Evolutionary conservation across 2,888 invertebrate genomes (phyloP), one percentile per base, ranked within the genome.

Genomic region (Serrognathus titanus): DNA sequence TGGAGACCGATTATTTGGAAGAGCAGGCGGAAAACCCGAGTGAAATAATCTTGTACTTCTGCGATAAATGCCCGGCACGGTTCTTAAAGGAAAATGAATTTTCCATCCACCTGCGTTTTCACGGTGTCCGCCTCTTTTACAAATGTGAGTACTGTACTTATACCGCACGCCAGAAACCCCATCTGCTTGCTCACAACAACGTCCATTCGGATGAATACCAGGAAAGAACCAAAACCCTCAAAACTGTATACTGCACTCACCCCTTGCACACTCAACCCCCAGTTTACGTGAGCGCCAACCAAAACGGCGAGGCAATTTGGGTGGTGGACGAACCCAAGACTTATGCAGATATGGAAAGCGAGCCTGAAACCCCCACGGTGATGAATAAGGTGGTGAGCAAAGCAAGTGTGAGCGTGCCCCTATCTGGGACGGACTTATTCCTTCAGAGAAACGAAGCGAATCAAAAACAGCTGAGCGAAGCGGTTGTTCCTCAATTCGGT

Each of bases 191-290:
- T 0, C 94, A 94, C 73, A 80, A 81, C 13, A 81, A 75, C 62
- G 89, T 92, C 0, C 94, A 94, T 71, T 85, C 88, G 0, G 83
- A 84, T 46, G 89, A 90, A 68, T 92, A 93, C 74, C 88, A 91
- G 72, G 86, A 89, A 31, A 85, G 88, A 71, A 88, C 89, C 6
- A 85, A 85, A 69, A 83, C 85, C 69, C 77, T 91, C 12, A 83
- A 86, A 63, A 82, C 82, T 38, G 79, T 85, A 61, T 87, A 89
- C 69, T 82, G 82, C 37, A 81, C 84, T 35, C 87, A 88, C 64
- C 77, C 83, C 1, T 79, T 83, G 38, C 83, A 87, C 70, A 84
- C 83, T 48, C 85, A 86, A 56, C 90, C 90, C 6, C 79, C 82
- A 56, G 76, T 79, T 1, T 78, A 78, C 40, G 65, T 72, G 7